Evolutionary conservation across 2,888 invertebrate genomes (phyloP).

Genomic region (Lathronympha strigana): DNA sequence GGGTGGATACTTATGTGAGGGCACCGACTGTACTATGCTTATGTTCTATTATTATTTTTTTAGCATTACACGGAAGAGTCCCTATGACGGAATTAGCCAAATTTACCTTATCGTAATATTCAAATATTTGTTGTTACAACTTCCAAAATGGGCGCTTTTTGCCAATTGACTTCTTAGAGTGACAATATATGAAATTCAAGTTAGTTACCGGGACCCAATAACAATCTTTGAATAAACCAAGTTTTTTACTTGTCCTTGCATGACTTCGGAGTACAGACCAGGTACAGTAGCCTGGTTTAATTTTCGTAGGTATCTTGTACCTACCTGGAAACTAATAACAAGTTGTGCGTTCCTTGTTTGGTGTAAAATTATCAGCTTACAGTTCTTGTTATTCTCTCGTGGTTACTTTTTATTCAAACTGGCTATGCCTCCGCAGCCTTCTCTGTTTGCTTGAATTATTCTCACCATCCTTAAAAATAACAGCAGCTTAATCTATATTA

Average conservation of each 20-base stretch:
- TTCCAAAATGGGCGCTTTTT: no score
- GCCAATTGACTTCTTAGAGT: no score
- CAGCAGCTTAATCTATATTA: conserved; percentile 2
- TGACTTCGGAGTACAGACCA: no score
- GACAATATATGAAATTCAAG: no score
- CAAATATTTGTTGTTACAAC: no score
- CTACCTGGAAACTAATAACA: background rate
- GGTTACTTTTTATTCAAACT: conserved; percentile 20
- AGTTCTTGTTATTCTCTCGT: conserved; percentile 18
- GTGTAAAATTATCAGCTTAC: conserved; percentile 9
- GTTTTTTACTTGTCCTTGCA: background rate
- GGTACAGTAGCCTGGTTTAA: no score
- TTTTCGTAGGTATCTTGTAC: background rate
- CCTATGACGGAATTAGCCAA: no score
- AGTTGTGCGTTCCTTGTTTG: conserved; percentile 10
- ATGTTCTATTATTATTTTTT: no score
- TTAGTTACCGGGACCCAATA: background rate
- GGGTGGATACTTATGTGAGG: no score
- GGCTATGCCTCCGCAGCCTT: conserved; percentile 7
- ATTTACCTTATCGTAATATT: no score
- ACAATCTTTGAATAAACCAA: background rate
- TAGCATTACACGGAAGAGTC: no score
- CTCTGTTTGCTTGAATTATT: conserved; percentile 19
- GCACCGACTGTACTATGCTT: no score
- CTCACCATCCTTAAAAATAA: conserved; percentile 4